These are phyloP conservation scores for Andrena marginata DNA, from an alignment of 2,888 invertebrate species.

Conservation along the genomic window DNA sequence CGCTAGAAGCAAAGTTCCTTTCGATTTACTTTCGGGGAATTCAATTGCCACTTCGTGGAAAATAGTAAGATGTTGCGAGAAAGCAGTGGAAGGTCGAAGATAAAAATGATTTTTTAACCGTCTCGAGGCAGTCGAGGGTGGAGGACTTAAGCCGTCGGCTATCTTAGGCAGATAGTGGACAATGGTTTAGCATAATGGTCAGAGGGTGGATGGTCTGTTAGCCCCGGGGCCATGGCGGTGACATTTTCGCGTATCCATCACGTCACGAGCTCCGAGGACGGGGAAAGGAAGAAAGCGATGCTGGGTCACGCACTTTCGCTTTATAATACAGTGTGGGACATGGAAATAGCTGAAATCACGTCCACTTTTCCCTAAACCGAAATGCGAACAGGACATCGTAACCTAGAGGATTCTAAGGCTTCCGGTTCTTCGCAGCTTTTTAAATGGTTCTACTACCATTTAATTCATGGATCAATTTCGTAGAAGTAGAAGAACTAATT, in stretches of 20 bases:
- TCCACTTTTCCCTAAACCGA: neutral
- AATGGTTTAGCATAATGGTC: constrained; percentile 84
- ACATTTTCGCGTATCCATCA: constrained; percentile 84
- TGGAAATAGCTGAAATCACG: neutral
- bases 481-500: too few relatives aligned
- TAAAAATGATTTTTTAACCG: constrained; percentile 83
- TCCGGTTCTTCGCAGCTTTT: neutral
- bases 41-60: neutral
- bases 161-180: constrained; percentile 84
- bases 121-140: constrained; percentile 70
- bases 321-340: constrained; percentile 75
- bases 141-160: constrained; percentile 74
- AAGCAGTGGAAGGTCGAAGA: constrained; percentile 39
- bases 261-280: constrained; percentile 59
- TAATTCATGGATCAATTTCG: neutral
- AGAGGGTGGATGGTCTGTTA: constrained; percentile 77
- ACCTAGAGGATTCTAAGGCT: too few relatives aligned
- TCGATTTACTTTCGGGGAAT: neutral
- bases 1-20: neutral
- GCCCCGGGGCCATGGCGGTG: constrained; percentile 82
- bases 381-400: too few relatives aligned
- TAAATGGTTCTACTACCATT: neutral
- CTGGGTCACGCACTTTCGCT: constrained; percentile 80
- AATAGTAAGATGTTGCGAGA: neutral
- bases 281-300: constrained; percentile 72